Conservation (phyloP, 2,888 invertebrate genomes). For the Odontothrips loti region DNA sequence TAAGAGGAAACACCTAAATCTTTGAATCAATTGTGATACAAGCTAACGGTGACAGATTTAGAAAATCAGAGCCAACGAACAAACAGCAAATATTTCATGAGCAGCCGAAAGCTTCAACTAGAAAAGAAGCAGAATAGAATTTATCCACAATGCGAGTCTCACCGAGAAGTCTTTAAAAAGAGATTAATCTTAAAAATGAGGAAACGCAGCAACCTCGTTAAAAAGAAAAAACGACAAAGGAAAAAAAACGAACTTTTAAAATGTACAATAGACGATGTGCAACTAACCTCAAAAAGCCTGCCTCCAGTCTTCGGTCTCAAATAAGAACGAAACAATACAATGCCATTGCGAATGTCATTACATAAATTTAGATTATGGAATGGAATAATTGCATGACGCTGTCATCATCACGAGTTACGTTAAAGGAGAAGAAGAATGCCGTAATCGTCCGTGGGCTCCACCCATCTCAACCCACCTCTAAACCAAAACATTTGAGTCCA, state of each 20-base stretch:
- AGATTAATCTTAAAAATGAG: neutral
- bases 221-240: neutral
- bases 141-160: neutral
- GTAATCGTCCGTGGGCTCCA: neutral
- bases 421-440: neutral
- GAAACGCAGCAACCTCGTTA: neutral
- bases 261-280: neutral
- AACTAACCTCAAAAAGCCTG: neutral
- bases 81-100: neutral
- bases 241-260: neutral
- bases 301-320: neutral
- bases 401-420: neutral
- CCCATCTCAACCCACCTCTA: slow-evolving; percentile 2
- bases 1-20: neutral
- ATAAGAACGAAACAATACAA: neutral
- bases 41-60: neutral
- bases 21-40: neutral
- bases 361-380: neutral
- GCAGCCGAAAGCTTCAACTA: neutral
- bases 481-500: neutral
- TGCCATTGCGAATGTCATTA: neutral
- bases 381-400: neutral
- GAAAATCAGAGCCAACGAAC: neutral
- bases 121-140: neutral
- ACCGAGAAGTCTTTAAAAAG: neutral